Conservation (phyloP, 2,113 vertebrate genomes). For the Nycticryphes semicollaris region DNA sequence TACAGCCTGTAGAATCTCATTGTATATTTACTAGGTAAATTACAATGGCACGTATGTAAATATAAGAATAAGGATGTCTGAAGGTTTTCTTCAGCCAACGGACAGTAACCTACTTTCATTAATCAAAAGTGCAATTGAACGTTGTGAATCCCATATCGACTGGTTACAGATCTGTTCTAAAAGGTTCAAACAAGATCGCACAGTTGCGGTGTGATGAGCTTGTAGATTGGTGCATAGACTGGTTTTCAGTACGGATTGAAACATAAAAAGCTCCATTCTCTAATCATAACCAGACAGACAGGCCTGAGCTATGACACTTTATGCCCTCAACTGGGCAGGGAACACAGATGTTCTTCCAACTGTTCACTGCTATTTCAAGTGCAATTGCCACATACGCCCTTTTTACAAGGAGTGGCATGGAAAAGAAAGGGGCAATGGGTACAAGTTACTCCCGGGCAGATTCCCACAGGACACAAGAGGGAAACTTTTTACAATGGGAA, state of each 20-base stretch:
- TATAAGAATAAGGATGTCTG: not conserved
- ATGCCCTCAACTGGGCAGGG: not conserved
- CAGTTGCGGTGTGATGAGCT: not conserved
- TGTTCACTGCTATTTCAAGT: not conserved
- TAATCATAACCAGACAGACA: not conserved
- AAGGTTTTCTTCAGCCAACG: not conserved
- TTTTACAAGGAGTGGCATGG: not conserved
- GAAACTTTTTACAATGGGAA: not conserved
- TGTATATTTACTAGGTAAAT: not conserved
- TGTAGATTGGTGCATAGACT: not conserved
- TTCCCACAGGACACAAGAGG: not conserved
- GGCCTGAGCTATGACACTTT: not conserved
- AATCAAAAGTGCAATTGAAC: not conserved
- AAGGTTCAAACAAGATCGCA: not conserved
- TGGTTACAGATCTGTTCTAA: not conserved
- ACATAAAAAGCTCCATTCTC: not conserved
- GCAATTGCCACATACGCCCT: not conserved
- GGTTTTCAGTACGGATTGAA: not conserved
- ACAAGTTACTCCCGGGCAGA: not conserved
- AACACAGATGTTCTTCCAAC: not conserved
- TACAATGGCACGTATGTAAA: not conserved
- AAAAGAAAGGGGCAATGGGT: not conserved
- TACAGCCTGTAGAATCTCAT: not conserved
- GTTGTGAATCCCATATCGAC: not conserved
- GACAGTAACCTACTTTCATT: not conserved